phyloP scores from a whole-genome alignment of 2,888 invertebrate species.

The Zygothrica quintamaculata region DNA sequence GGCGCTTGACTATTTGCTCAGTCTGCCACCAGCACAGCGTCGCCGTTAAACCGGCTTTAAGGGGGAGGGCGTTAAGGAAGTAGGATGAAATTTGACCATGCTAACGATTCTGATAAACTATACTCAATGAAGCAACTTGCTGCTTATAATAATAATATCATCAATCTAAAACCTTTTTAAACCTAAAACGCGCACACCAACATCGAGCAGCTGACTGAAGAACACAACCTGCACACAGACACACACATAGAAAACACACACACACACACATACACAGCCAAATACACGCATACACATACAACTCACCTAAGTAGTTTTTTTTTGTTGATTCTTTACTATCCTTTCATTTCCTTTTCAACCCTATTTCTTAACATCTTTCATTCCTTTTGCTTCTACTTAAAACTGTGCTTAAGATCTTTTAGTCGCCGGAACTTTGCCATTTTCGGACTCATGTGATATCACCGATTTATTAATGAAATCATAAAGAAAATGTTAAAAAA shows the following conservation, averaged over 20 bases:
- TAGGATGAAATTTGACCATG: slow-evolving; percentile 38
- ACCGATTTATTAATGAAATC: slow-evolving; percentile 74
- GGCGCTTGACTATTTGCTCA: slow-evolving; percentile 89
- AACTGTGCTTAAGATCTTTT: slow-evolving; percentile 69
- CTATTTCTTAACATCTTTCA: slow-evolving; percentile 17
- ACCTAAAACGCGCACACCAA: slow-evolving; percentile 42
- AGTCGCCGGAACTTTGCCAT: slow-evolving; percentile 83
- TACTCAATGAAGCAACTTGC: slow-evolving; percentile 61
- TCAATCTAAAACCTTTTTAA: slow-evolving; percentile 43
- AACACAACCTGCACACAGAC: slow-evolving; percentile 59
- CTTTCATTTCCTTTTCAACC: slow-evolving; percentile 10
- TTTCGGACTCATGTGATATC: slow-evolving; percentile 84
- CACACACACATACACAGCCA: too few relatives aligned
- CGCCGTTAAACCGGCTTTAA: slow-evolving; percentile 71
- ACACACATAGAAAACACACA: too few relatives aligned
- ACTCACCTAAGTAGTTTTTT: slow-evolving; percentile 19
- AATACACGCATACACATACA: slow-evolving; percentile 4
- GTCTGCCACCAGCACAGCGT: slow-evolving; percentile 86
- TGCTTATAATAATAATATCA: slow-evolving; percentile 46
- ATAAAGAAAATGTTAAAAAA: slow-evolving; percentile 62
- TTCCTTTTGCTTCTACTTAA: slow-evolving; percentile 24
- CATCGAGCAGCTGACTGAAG: slow-evolving; percentile 71
- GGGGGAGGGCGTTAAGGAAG: too few relatives aligned
- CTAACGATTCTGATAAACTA: slow-evolving; percentile 51
- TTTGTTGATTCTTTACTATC: slow-evolving; percentile 25